Evolutionary conservation across 2,797 vertebrate genomes (phyloP), one percentile per base, ranked within the genome.

Genomic region (Halcyon chelicuti): DNA sequence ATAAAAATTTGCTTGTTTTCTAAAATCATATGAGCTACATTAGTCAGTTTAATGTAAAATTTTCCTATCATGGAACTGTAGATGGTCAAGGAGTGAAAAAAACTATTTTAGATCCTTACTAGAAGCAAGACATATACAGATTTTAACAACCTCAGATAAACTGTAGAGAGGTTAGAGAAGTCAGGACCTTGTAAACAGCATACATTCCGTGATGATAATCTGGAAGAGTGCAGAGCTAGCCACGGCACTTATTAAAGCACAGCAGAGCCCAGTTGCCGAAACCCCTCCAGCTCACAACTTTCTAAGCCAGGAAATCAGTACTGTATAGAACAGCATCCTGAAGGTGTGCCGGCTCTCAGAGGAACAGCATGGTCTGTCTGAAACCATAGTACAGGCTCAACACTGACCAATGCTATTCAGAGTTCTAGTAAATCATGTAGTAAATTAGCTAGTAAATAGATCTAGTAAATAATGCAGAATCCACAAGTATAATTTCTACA

Each of bases 251-350:
- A 20, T 0, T 39, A 68, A 77, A 77, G 39, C 11, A 35, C 40
- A 33, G 9, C 1, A 0, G 16, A 65, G 40, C 18, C 21, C 4
- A 0, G 14, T 35, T 51, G 10, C 21, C 44, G 57, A 49, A 79
- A 14, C 6, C 21, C 25, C 28, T 71, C 21, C 40, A 66, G 40
- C n/a, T 66, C 7, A 0, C 40, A 16, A 40, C 44, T 49, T 18
- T 11, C 57, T 61, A 60, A 79, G 9, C 23, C 46, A 79, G 46
- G 65, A 75, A 49, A 55, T 44, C 52, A 25, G 28, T 25, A 13
- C 5, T 18, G 46, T 14, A 73, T 7, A 20, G 23, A 39, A 52
- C 31, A 54, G 26, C 17, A 55, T 12, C 37, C 52, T 13, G 4
- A 26, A 29, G 26, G 16, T 52, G 66, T 88, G 12, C 51, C 55